Conservation (phyloP, 2,888 invertebrate species). For the Sialis lutaria region DNA sequence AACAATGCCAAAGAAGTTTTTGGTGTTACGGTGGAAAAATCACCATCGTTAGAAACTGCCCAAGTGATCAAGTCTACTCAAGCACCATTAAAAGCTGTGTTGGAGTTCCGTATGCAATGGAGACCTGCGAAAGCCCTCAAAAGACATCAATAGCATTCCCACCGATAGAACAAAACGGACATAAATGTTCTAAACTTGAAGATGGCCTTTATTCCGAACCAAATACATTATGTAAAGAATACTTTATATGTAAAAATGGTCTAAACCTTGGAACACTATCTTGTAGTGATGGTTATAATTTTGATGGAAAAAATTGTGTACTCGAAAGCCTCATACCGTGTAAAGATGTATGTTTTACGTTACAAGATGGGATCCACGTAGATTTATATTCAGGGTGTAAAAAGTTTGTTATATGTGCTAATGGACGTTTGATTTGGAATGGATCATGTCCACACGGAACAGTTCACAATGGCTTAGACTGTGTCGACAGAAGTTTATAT, state of each 20-base stretch:
- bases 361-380: conserved; percentile 30
- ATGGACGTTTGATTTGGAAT: neutral
- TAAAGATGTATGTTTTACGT: conserved; percentile 18
- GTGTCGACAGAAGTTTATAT: conserved; percentile 2
- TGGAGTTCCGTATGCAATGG: conserved; percentile 20
- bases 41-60: conserved; percentile 23
- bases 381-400: conserved; percentile 9
- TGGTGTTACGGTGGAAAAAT: conserved; percentile 31
- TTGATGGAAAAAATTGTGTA: conserved; percentile 16
- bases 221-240: conserved; percentile 16
- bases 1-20: conserved; percentile 33
- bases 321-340: conserved; percentile 18
- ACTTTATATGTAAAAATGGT: conserved; percentile 17
- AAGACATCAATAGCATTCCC: conserved; percentile 18
- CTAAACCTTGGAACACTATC: conserved; percentile 16
- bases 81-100: conserved; percentile 2
- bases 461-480: conserved; percentile 1
- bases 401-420: conserved; percentile 1
- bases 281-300: conserved; percentile 17
- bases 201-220: conserved; percentile 18
- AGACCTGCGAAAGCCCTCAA: conserved; percentile 30
- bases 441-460: conserved; percentile 1
- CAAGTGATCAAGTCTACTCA: conserved; percentile 14
- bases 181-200: conserved; percentile 14
- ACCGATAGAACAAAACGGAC: conserved; percentile 12